These are phyloP conservation scores for Ichneumoninae sp. DNA, from an alignment of 2,888 invertebrate species.

Conservation along the genomic window DNA sequence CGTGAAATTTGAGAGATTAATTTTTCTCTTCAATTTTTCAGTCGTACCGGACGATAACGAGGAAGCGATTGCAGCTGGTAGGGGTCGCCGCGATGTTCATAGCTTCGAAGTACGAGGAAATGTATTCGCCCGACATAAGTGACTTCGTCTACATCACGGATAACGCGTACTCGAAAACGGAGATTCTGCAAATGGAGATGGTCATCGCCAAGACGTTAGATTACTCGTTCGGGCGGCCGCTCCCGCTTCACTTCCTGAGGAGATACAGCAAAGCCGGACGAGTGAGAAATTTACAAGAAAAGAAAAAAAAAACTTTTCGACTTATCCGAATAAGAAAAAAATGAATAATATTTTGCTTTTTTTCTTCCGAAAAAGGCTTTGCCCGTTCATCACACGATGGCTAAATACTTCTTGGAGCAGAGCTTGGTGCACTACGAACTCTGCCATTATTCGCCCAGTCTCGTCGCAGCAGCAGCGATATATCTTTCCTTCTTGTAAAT, in stretches of 20 bases:
- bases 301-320: slow-evolving; percentile 39
- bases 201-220: slow-evolving; percentile 91
- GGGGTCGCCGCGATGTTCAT: slow-evolving; percentile 96
- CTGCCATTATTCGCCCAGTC: slow-evolving; percentile 92
- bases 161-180: slow-evolving; percentile 91
- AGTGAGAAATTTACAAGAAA: slow-evolving; percentile 73
- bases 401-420: slow-evolving; percentile 96
- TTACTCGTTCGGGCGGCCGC: slow-evolving; percentile 93
- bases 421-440: slow-evolving; percentile 92
- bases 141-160: slow-evolving; percentile 98
- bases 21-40: slow-evolving; percentile 76
- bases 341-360: slow-evolving; percentile 5
- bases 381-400: slow-evolving; percentile 90
- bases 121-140: slow-evolving; percentile 93
- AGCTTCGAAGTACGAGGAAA: slow-evolving; percentile 98
- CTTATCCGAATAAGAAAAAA: background rate
- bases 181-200: slow-evolving; percentile 93
- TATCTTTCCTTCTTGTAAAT: slow-evolving; percentile 89
- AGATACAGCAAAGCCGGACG: slow-evolving; percentile 88
- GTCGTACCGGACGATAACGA: slow-evolving; percentile 87
- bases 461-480: slow-evolving; percentile 92
- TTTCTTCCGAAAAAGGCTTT: slow-evolving; percentile 85
- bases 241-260: slow-evolving; percentile 95
- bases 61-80: slow-evolving; percentile 92
- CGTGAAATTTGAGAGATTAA: background rate